Percentiles rank a stretch among this genome's conserved stretches.
Conservation (phyloP, 2,888 invertebrate species). For the Melipona bicolor region DNA sequence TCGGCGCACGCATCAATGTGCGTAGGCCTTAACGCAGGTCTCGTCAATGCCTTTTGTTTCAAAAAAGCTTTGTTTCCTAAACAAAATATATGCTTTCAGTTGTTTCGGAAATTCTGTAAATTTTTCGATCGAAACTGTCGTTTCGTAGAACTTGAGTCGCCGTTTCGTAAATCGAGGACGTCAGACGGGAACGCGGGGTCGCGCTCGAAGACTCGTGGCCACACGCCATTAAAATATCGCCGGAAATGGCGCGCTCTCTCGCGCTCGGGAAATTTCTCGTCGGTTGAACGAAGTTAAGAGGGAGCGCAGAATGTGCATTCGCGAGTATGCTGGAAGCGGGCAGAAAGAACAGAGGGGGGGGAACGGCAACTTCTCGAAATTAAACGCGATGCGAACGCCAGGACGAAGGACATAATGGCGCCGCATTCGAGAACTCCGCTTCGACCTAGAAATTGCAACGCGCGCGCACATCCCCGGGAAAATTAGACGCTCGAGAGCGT, state of each 20-base stretch:
- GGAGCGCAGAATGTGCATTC: neutral
- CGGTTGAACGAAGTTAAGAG: neutral
- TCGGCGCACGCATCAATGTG: too few relatives aligned
- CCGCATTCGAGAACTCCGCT: neutral
- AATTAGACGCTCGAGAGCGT: neutral
- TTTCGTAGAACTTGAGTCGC: too few relatives aligned
- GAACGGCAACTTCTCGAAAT: constrained; percentile 11
- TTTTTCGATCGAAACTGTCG: neutral
- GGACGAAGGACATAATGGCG: constrained; percentile 19
- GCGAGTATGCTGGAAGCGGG: neutral
- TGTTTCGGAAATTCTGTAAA: neutral
- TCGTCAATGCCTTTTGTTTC: too few relatives aligned
- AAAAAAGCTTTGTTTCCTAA: too few relatives aligned
- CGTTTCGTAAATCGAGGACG: neutral
- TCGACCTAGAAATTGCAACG: constrained; percentile 1
- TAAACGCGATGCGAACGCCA: constrained; percentile 7
- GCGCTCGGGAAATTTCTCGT: neutral
- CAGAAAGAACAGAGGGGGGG: constrained; percentile 10
- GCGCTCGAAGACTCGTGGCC: neutral
- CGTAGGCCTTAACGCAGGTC: too few relatives aligned
- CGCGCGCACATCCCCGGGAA: neutral
- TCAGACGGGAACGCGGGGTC: neutral
- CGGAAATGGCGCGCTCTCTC: neutral
- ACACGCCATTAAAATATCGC: constrained; percentile 13
- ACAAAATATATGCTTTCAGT: too few relatives aligned